Conservation (phyloP, 2,888 invertebrate species). For the Cantharis nigra region DNA sequence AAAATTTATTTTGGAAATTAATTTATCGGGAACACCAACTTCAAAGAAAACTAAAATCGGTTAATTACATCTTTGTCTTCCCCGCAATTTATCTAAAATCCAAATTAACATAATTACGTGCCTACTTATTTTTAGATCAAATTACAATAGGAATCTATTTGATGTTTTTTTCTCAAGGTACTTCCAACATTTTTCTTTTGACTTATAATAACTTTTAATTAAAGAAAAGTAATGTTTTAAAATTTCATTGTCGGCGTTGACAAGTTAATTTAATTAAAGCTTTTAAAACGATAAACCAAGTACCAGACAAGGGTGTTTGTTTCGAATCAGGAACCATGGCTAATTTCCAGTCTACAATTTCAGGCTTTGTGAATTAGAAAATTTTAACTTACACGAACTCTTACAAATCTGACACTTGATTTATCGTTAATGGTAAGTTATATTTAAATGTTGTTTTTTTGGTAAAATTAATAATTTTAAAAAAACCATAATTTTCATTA, state of each 20-base stretch:
- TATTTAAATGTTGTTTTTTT: not conserved
- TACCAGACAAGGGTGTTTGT: slow-evolving; percentile 34
- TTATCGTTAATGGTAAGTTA: slow-evolving; percentile 36
- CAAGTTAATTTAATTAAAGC: slow-evolving; percentile 30
- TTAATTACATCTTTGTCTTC: not conserved
- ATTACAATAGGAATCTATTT: not conserved
- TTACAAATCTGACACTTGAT: slow-evolving; percentile 45
- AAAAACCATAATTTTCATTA: too few species aligned
- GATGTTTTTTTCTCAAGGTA: not conserved
- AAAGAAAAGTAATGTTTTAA: not conserved
- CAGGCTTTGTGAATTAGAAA: slow-evolving; percentile 46
- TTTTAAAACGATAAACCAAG: slow-evolving; percentile 25
- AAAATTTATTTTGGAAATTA: not conserved
- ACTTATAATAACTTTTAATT: not conserved
- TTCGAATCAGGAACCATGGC: slow-evolving; percentile 43
- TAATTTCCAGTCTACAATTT: slow-evolving; percentile 48
- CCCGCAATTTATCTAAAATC: not conserved
- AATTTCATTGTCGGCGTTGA: slow-evolving; percentile 14
- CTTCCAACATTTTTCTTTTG: not conserved
- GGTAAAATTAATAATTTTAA: not conserved
- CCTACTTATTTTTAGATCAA: not conserved
- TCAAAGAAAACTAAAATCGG: not conserved
- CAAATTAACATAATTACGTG: not conserved
- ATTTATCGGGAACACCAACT: not conserved
- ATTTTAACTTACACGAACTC: slow-evolving; percentile 38